These are phyloP conservation scores for Tineola bisselliella DNA, from an alignment of 2,888 invertebrate species.

Conservation along the genomic window DNA sequence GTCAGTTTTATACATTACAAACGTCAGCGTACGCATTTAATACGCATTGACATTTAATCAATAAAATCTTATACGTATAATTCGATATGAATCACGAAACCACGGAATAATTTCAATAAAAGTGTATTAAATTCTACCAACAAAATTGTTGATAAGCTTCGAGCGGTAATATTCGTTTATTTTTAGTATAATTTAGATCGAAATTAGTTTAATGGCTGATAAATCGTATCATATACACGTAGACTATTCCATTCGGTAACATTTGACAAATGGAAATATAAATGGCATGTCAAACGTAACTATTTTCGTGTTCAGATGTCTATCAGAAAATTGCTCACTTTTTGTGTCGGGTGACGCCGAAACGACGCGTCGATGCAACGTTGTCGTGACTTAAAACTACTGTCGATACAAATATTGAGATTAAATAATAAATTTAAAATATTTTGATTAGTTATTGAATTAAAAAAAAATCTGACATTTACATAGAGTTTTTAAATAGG, in stretches of 20 bases:
- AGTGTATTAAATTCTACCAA: background rate
- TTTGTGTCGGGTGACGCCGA: conserved; percentile 33
- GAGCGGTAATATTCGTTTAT: conserved; percentile 1
- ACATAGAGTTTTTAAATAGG: too few species aligned
- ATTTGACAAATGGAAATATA: conserved; percentile 59
- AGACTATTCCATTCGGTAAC: background rate
- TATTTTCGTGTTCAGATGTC: conserved; percentile 51
- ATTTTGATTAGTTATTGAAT: too few species aligned
- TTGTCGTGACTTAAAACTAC: background rate
- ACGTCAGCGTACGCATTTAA: too few species aligned
- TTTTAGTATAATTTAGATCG: conserved; percentile 8
- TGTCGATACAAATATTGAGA: too few species aligned
- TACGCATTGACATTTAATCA: too few species aligned
- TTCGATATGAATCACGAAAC: background rate
- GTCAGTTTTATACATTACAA: background rate
- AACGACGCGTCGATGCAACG: conserved; percentile 24
- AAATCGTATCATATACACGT: conserved; percentile 9
- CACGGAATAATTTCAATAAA: background rate
- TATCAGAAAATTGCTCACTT: conserved; percentile 64
- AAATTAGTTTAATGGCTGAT: conserved; percentile 13
- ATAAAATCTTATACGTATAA: too few species aligned
- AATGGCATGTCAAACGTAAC: conserved; percentile 57
- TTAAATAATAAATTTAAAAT: too few species aligned
- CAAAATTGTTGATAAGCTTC: background rate
- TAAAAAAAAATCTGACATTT: too few species aligned